A percentile compares a stretch with the other conserved stretches of the same genome.
phyloP scores from a whole-genome alignment of 2,888 invertebrate species.

The Trissoscelio sp. region DNA sequence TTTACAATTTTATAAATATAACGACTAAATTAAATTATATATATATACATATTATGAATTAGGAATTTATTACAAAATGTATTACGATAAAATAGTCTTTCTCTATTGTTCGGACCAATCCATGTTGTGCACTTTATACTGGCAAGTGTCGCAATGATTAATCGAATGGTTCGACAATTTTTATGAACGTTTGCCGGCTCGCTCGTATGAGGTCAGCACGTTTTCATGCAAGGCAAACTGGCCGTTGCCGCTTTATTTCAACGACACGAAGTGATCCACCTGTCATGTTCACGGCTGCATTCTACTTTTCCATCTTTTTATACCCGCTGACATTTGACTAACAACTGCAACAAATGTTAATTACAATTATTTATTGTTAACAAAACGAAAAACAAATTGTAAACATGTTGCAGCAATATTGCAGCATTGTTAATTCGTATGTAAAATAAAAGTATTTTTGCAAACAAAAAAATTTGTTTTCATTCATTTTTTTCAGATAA shows the following conservation, averaged over 20 bases:
- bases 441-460: too few species aligned
- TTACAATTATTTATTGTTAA: too few species aligned
- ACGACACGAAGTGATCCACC: conserved; percentile 38
- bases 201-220: conserved; percentile 62
- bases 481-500: too few species aligned
- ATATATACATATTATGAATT: too few species aligned
- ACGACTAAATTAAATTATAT: too few species aligned
- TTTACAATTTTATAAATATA: too few species aligned
- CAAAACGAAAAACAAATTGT: too few species aligned
- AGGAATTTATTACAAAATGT: too few species aligned
- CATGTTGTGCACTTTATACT: conserved; percentile 36
- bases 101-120: not conserved
- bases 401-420: too few species aligned
- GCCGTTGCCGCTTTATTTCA: conserved; percentile 38
- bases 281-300: conserved; percentile 40
- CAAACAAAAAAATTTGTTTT: too few species aligned
- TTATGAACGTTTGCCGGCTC: conserved; percentile 48
- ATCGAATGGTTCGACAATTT: conserved; percentile 57
- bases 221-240: conserved; percentile 61
- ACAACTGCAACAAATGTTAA: conserved; percentile 17
- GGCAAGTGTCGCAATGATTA: conserved; percentile 56
- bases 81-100: not conserved
- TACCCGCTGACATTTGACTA: conserved; percentile 18
- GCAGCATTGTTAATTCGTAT: too few species aligned
- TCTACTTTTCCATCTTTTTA: conserved; percentile 22